These are phyloP conservation scores for Pilophorus perplexus DNA, from an alignment of 2,888 invertebrate genomes.

Conservation along the genomic window DNA sequence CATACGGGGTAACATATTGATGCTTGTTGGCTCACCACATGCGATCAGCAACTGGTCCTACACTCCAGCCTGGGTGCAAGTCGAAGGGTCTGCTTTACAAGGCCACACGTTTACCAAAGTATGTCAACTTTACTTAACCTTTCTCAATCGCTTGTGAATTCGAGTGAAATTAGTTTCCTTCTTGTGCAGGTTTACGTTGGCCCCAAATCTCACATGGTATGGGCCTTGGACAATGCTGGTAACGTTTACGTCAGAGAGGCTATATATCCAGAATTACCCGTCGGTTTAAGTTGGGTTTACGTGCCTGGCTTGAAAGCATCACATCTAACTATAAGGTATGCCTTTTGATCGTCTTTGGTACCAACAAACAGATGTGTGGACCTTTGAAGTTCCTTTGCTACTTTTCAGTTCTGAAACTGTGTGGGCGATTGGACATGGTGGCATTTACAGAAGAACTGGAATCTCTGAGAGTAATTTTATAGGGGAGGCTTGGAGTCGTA, in stretches of 20 bases:
- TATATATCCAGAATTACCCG: conserved; percentile 54
- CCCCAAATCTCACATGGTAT: conserved; percentile 53
- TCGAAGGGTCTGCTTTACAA: conserved; percentile 50
- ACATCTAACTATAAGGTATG: conserved; percentile 53
- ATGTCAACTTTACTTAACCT: neutral
- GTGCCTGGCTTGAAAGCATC: conserved; percentile 55
- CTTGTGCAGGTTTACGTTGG: conserved; percentile 53
- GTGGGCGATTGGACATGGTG: conserved; percentile 54
- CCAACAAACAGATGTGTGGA: neutral
- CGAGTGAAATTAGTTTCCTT: neutral
- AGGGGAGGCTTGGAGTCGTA: conserved; percentile 55
- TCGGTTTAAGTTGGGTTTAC: conserved; percentile 57
- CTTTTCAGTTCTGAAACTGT: conserved; percentile 53
- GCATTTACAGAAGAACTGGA: conserved; percentile 55
- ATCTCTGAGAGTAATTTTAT: conserved; percentile 54
- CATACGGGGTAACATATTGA: conserved; percentile 54
- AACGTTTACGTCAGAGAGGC: conserved; percentile 56
- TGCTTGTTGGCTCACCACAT: conserved; percentile 54
- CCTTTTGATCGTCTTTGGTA: too few species aligned
- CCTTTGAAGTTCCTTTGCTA: neutral
- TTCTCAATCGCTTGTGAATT: neutral
- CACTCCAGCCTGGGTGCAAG: conserved; percentile 56
- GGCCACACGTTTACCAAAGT: conserved; percentile 51
- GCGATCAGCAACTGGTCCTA: conserved; percentile 53
- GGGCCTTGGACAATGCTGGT: conserved; percentile 56